Base-by-base conservation (phyloP, 2,797 vertebrate genomes). In the Chelidonichthys spinosus region DNA sequence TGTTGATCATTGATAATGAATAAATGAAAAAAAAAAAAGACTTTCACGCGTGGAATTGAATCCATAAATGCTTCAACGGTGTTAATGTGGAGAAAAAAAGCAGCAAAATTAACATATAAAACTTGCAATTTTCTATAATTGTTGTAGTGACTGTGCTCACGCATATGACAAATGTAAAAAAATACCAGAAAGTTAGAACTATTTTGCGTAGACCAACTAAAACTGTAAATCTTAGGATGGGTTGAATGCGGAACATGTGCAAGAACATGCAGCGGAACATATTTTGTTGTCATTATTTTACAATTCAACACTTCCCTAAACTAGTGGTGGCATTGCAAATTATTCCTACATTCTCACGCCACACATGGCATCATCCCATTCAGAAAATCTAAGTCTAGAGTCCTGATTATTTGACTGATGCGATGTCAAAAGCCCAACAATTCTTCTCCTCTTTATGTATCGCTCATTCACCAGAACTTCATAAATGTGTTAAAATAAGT, bases 401-500 rank as follows among this genome's bases (percentile, higher is more conserved):
- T 15, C n/a, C 13, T 33, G 15, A 6, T 46, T 2, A 10, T 61
- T 55, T 59, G 35, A 52, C 15, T 35, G 44, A 18, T 37, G 13
- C 32, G 32, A 39, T 47, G n/a, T 37, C 32, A 37, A 55, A 56
- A 15, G 37, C 59, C 7, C 6, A 4, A 25, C 25, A 25, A 11
- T 18, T 44, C 25, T 33, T 46, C 5, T 63, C 3, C 2, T 39
- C 15, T 18, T 13, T 17, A 0, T 3, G 0, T 1, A 0, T 42
- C 58, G 8, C 15, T 53, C 36, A 25, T 17, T 15, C 2, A 64
- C 14, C 5, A 17, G 7, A 2, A 13, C 32, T 42, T 58, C 13
- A 50, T 40, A 62, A 60, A 36, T 49, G 14, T 64, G 49, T 5
- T 39, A 3, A 65, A 65, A 63, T 43, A 18, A 63, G 55, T 65